Percentiles rank a stretch among this genome's conserved stretches.
These are phyloP conservation scores for Branchellion lobata DNA, from an alignment of 2,888 invertebrate species.

Conservation along the genomic window DNA sequence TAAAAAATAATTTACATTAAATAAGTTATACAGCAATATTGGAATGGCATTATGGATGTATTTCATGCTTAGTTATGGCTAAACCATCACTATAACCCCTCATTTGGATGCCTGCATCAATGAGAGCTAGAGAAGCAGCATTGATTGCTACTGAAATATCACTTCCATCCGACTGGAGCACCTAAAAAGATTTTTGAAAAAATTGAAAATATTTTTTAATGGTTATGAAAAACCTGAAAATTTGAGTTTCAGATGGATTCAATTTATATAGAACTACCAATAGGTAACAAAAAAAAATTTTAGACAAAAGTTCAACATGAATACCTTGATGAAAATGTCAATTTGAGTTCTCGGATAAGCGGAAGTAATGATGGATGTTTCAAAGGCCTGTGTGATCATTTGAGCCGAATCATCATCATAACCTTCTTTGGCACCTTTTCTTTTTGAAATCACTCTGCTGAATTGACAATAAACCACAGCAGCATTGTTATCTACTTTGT, in stretches of 20 bases:
- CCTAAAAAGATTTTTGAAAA: neutral
- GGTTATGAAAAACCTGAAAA: neutral
- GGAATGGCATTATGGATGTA: neutral
- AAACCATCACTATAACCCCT: neutral
- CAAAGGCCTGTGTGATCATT: neutral
- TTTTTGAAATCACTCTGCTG: neutral
- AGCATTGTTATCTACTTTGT: neutral
- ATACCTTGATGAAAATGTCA: constrained; percentile 1
- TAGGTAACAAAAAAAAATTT: neutral
- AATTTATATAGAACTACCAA: neutral
- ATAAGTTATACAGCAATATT: too few relatives aligned
- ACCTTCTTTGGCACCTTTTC: neutral
- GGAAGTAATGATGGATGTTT: constrained; percentile 1
- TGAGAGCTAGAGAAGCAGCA: constrained; percentile 19
- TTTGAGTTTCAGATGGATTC: neutral
- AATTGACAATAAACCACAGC: neutral
- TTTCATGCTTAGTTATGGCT: neutral
- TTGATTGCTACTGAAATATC: constrained; percentile 3
- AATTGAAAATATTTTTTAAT: too few relatives aligned
- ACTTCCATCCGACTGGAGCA: constrained; percentile 15
- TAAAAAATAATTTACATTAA: too few relatives aligned
- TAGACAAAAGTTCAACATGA: neutral
- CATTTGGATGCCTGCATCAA: constrained; percentile 25
- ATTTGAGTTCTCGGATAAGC: constrained; percentile 5
- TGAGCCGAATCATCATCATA: neutral